Evolutionary conservation across 2,797 vertebrate genomes (phyloP).

Genomic region (Tenualosa thibaudeaui): DNA sequence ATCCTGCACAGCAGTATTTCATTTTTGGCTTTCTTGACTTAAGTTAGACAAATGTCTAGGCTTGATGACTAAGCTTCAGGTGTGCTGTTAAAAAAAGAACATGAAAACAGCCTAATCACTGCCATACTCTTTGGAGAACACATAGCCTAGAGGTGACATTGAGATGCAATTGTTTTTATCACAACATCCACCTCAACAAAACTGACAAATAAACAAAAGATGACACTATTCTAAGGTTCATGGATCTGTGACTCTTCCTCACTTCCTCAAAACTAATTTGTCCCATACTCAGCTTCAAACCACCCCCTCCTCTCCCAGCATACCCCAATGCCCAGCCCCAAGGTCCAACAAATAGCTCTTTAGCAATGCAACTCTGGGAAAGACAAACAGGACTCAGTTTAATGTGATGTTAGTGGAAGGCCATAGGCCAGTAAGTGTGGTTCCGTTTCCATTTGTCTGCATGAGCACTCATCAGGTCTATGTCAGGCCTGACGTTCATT

Average conservation of each 20-base stretch:
- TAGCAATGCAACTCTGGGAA: background rate
- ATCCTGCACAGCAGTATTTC: background rate
- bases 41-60: background rate
- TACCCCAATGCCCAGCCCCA: background rate
- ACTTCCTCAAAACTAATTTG: slow-evolving; percentile 77
- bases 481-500: background rate
- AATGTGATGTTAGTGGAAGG: no score
- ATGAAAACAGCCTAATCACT: background rate
- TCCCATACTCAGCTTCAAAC: slow-evolving; percentile 80
- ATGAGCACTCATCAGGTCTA: background rate
- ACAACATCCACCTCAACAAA: background rate
- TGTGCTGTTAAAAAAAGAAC: background rate
- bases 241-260: slow-evolving; percentile 72
- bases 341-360: background rate
- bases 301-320: slow-evolving; percentile 19
- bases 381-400: background rate
- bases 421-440: background rate
- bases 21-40: background rate
- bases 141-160: slow-evolving; percentile 5
- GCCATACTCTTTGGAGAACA: background rate
- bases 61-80: background rate
- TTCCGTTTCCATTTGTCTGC: background rate
- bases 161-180: background rate
- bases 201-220: background rate
- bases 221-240: slow-evolving; percentile 63